phyloP scores from a whole-genome alignment of 2,113 vertebrate species.

The Rhinoderma darwinii region DNA sequence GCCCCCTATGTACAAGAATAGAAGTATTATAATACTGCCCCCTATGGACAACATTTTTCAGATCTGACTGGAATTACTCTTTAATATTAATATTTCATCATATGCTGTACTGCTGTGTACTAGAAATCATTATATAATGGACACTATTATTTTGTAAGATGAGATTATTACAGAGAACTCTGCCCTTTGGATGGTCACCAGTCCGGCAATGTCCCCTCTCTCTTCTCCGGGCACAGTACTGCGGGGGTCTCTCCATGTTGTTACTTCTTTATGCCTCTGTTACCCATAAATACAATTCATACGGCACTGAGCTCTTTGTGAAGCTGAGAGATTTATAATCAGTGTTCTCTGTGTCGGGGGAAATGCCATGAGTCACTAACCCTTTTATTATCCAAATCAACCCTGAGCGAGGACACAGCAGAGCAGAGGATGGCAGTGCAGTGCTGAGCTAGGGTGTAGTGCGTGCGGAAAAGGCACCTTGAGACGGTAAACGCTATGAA shows the following conservation, averaged over 20 bases:
- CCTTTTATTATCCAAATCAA: conserved; percentile 14
- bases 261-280: not conserved
- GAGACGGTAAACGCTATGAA: conserved; percentile 29
- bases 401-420: not conserved
- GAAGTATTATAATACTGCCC: too few species aligned
- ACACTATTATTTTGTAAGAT: too few species aligned
- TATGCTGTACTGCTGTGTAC: too few species aligned
- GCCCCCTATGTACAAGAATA: too few species aligned
- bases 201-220: not conserved
- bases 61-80: too few species aligned
- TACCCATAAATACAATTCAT: not conserved
- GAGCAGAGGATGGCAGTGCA: not conserved
- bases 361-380: conserved; percentile 11
- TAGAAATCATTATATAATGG: too few species aligned
- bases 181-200: not conserved
- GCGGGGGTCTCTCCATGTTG: not conserved
- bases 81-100: too few species aligned
- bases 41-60: too few species aligned
- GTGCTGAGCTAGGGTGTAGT: not conserved
- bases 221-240: not conserved
- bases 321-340: not conserved
- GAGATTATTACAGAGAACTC: too few species aligned
- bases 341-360: not conserved
- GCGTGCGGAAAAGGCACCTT: conserved; percentile 24
- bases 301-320: not conserved